Base-by-base conservation (phyloP, 1,140 invertebrate species). In the Zaprionus nigranus region DNA sequence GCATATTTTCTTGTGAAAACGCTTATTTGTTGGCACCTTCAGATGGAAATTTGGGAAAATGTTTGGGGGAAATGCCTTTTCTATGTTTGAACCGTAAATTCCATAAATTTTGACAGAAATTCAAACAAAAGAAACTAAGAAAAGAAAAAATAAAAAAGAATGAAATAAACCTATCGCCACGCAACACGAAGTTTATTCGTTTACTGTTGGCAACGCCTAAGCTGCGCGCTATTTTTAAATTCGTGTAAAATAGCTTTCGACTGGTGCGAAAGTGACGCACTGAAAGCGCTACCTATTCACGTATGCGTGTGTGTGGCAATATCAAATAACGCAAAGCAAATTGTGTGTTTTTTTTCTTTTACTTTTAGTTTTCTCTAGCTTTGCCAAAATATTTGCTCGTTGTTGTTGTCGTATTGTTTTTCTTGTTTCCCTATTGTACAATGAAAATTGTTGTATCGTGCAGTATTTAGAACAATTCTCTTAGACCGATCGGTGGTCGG, bases 151-250 rank as follows among this genome's bases (percentile, higher is more conserved):
- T 5, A 20, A 22, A 60, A 60, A 63, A 36, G 12, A 53, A 51
- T 17, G 17, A 20, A 24, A 36, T n/a, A 11, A 46, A 46, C 40
- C 57, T 51, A 49, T 59, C 20, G 57, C 34, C 20, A 36, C 26
- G 22, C 78, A 73, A 22, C 59, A 63, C 49, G 60, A 74, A 62
- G 5, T 46, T 46, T 51, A 69, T 67, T 61, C 9, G 17, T 36
- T 72, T 63, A 63, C 67, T 70, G 83, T 76, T 90, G 84, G 85
- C 85, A 88, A 76, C 68, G 84, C 75, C 75, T 71, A 53, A 46
- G 53, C 13, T n/a, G 53, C 60, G 81, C 85, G 84, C 85, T 88
- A 88, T 88, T 88, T 88, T 90, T 88, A 88, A 90, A 90, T 76
- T 65, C 22, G 57, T 72, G 36, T 58, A 57, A 84, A 88, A 88